These are phyloP conservation scores for Agapetus fuscipes DNA, from an alignment of 2,888 invertebrate species.

Conservation along the genomic window DNA sequence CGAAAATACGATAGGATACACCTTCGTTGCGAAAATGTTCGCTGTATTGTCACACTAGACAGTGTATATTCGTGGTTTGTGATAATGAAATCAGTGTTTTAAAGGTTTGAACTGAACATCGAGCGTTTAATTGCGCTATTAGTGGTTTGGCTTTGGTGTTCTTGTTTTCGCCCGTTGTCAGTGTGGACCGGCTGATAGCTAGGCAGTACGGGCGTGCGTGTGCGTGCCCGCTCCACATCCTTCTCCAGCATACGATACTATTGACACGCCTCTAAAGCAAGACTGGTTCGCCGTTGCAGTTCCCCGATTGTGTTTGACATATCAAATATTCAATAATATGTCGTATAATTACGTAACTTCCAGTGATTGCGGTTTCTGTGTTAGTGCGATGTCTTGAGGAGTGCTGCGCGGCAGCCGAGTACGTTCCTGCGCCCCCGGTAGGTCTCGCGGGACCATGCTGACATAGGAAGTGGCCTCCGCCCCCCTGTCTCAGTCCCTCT, in stretches of 20 bases:
- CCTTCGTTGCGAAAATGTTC: conserved; percentile 48
- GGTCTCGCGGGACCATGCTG: neutral
- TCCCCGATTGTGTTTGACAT: conserved; percentile 16
- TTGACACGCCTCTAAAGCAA: conserved; percentile 48
- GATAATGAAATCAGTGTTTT: conserved; percentile 23
- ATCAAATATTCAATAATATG: conserved; percentile 12
- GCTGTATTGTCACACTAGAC: conserved; percentile 42
- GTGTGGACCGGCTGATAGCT: conserved; percentile 50
- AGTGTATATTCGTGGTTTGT: conserved; percentile 29
- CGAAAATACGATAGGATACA: conserved; percentile 48
- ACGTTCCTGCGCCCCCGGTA: conserved; percentile 30
- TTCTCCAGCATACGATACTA: conserved; percentile 34
- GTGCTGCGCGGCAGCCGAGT: conserved; percentile 7
- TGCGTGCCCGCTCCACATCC: conserved; percentile 42
- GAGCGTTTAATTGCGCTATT: conserved; percentile 33
- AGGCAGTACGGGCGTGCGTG: conserved; percentile 48
- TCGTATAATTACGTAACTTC: conserved; percentile 47
- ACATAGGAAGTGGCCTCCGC: conserved; percentile 41
- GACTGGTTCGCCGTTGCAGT: conserved; percentile 39
- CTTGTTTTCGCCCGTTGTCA: conserved; percentile 43
- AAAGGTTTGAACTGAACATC: conserved; percentile 13
- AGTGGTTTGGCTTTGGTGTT: conserved; percentile 26
- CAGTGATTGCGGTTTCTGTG: conserved; percentile 33
- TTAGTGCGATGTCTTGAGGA: conserved; percentile 16
- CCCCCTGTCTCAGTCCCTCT: conserved; percentile 40